phyloP scores from a whole-genome alignment of 1,140 invertebrate species.

The Diuraphis noxia region DNA sequence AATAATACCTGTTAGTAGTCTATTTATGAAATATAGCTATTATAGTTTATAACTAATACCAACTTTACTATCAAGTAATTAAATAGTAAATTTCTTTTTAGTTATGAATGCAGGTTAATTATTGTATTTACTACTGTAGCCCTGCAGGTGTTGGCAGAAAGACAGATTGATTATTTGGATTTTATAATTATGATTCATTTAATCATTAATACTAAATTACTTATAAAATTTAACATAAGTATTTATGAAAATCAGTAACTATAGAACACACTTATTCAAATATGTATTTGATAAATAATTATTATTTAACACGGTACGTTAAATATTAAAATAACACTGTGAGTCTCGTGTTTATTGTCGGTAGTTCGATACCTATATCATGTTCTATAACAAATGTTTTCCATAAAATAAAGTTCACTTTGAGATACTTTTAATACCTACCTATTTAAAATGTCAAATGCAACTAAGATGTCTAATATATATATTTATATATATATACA shows the following conservation, averaged over 20 bases:
- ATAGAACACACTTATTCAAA: not conserved
- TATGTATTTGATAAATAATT: not conserved
- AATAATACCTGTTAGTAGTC: not conserved
- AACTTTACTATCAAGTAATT: not conserved
- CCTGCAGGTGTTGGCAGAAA: not conserved
- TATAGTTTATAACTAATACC: not conserved
- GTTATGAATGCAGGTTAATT: not conserved
- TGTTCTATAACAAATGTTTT: not conserved
- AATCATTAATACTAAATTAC: not conserved
- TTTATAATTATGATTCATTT: not conserved
- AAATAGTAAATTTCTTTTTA: not conserved
- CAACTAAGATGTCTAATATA: not conserved
- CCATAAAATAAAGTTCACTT: not conserved
- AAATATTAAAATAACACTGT: not conserved
- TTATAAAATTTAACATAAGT: no score
- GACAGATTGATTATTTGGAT: not conserved
- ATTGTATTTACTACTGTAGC: not conserved
- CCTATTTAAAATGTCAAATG: not conserved
- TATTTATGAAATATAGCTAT: not conserved
- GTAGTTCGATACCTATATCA: not conserved
- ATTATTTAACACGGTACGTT: not conserved
- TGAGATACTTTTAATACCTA: not conserved
- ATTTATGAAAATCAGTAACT: not conserved
- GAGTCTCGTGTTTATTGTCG: not conserved
- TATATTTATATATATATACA: not conserved